Conservation (phyloP, 2,113 vertebrate genomes). For the Vimba vimba region DNA sequence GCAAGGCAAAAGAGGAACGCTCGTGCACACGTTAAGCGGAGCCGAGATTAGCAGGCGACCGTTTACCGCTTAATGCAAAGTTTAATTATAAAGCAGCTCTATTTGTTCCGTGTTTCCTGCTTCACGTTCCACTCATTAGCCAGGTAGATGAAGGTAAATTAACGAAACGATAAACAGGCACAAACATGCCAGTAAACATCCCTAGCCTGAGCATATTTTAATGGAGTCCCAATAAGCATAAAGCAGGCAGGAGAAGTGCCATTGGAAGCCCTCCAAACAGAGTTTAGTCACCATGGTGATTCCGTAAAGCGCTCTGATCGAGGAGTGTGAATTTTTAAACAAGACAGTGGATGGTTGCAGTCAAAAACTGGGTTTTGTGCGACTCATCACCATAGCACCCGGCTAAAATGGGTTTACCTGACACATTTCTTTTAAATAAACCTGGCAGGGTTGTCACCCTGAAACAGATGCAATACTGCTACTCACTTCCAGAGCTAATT, state of each 20-base stretch:
- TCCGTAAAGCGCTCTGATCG: not conserved
- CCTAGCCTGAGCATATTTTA: slow-evolving; percentile 31
- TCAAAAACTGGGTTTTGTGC: slow-evolving; percentile 5
- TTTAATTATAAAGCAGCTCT: slow-evolving; percentile 51
- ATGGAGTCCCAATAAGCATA: slow-evolving; percentile 29
- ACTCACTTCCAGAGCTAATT: slow-evolving; percentile 21
- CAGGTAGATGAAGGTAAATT: slow-evolving; percentile 57
- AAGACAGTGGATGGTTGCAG: not conserved
- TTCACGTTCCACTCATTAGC: slow-evolving; percentile 50
- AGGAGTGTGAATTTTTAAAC: slow-evolving; percentile 8
- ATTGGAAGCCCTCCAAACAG: slow-evolving; percentile 4
- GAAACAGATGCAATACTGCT: slow-evolving; percentile 2
- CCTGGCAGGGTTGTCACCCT: not conserved
- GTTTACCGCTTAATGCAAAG: slow-evolving; percentile 40
- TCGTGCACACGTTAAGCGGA: not conserved
- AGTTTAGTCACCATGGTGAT: slow-evolving; percentile 38
- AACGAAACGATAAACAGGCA: slow-evolving; percentile 53
- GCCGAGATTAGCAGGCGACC: slow-evolving; percentile 9
- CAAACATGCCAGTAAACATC: slow-evolving; percentile 50
- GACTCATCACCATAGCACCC: not conserved
- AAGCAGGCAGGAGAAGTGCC: slow-evolving; percentile 9
- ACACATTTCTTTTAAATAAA: slow-evolving; percentile 27
- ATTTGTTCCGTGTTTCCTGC: slow-evolving; percentile 51
- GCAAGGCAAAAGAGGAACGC: not conserved
- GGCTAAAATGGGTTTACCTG: slow-evolving; percentile 29